Base-by-base conservation (phyloP, 2,797 vertebrate species). In the Cottoperca gobio region DNA sequence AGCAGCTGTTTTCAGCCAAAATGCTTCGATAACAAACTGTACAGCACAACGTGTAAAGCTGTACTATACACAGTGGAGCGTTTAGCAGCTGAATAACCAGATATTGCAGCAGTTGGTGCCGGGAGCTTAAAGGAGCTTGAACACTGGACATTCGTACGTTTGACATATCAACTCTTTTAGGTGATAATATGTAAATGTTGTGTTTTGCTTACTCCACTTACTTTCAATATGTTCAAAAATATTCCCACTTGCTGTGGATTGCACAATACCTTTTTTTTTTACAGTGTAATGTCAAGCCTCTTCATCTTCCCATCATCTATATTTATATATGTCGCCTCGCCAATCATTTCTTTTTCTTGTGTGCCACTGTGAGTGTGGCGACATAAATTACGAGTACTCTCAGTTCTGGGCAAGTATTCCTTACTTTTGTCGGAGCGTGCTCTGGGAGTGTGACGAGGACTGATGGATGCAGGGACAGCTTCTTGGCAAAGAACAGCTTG, bases 401-500 rank as follows among this genome's bases (percentile, higher is more conserved):
- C 73, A 77, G 77, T 71, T 82, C 61, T 75, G 67, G 66, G 70
- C 55, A 67, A 67, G 71, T 92, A 81, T 90, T 91, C 89, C 84
- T 39, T 82, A 73, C 77, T 66, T 63, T 74, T 66, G 79, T 85
- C 42, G 35, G 72, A 54, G 72, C 64, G 85, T 84, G 85, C 67
- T 63, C 73, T 70, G 76, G 12, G 64, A 64, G 73, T 53, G 55
- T 1, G 33, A 61, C 24, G 6, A 74, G 40, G 68, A 68, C 77
- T 76, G 89, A 82, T 80, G 83, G 86, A 85, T 73, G 65, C 72
- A 57, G 76, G 40, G 63, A 69, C 42, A 82, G 75, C 74, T 83
- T 87, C 83, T 77, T 86, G 86, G 87, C 81, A 81, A n/a, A 78
- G 85, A 72, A 83, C 83, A 76, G 78, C 62, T 76, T 53, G 73